These are phyloP conservation scores for Crioceris asparagi DNA, from an alignment of 2,888 invertebrate species.

Conservation along the genomic window DNA sequence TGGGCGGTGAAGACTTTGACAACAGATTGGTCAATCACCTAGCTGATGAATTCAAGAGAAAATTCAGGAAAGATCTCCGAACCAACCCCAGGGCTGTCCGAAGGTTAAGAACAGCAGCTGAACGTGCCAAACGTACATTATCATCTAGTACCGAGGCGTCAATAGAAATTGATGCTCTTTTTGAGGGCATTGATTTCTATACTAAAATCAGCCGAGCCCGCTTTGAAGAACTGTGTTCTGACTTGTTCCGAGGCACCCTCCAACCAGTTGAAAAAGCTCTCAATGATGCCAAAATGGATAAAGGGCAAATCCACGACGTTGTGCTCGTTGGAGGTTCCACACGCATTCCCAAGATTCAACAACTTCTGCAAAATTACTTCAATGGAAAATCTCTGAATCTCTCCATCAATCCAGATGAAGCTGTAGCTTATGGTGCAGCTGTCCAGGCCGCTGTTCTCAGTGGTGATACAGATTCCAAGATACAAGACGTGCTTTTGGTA, in stretches of 20 bases:
- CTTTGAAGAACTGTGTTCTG: conserved; percentile 65
- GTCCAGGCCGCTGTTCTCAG: conserved; percentile 33
- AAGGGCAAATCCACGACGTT: conserved; percentile 63
- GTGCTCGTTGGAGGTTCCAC: conserved; percentile 75
- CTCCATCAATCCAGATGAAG: conserved; percentile 35
- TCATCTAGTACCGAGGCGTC: conserved; percentile 67
- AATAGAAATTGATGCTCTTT: conserved; percentile 66
- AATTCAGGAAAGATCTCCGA: conserved; percentile 58
- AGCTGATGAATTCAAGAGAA: conserved; percentile 58
- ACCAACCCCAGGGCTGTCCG: conserved; percentile 51
- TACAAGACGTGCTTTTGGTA: conserved; percentile 61
- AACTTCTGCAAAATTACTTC: conserved; percentile 63
- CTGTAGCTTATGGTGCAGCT: conserved; percentile 35
- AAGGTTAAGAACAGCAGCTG: conserved; percentile 64
- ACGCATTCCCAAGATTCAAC: conserved; percentile 69
- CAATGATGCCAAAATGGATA: conserved; percentile 66
- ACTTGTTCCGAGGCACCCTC: conserved; percentile 55
- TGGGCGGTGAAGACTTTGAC: conserved; percentile 63
- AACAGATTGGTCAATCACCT: conserved; percentile 48
- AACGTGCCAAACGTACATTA: conserved; percentile 68
- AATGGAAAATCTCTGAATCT: conserved; percentile 40
- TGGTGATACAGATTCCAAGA: conserved; percentile 49
- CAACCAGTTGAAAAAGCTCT: conserved; percentile 64
- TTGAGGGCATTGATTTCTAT: conserved; percentile 63
- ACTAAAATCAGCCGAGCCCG: conserved; percentile 63